Conservation (phyloP, 2,888 invertebrate species). For the Morpho deidamia region DNA sequence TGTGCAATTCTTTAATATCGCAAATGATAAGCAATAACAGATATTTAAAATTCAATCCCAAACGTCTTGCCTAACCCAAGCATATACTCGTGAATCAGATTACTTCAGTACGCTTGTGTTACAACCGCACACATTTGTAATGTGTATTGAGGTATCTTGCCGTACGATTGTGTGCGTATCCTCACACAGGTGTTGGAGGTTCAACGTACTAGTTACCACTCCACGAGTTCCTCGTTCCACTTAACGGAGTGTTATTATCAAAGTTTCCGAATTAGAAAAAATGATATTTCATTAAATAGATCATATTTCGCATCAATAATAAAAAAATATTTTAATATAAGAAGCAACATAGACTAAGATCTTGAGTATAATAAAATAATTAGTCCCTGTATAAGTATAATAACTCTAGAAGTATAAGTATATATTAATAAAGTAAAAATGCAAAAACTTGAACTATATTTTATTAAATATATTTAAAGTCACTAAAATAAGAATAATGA, state of each 20-base stretch:
- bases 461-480: too few species aligned
- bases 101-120: constrained; percentile 31
- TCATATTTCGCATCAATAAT: neutral
- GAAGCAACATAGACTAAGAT: too few species aligned
- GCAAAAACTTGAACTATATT: too few species aligned
- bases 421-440: too few species aligned
- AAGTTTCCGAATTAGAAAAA: constrained; percentile 48
- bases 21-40: constrained; percentile 9
- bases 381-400: too few species aligned
- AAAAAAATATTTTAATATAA: neutral
- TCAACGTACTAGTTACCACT: constrained; percentile 74
- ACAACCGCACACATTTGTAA: constrained; percentile 29
- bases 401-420: too few species aligned
- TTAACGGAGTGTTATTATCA: constrained; percentile 76
- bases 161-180: constrained; percentile 34
- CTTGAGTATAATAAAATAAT: too few species aligned
- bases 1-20: neutral
- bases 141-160: constrained; percentile 21
- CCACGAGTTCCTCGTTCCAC: constrained; percentile 78
- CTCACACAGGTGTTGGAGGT: constrained; percentile 54
- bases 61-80: constrained; percentile 15
- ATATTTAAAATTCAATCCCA: constrained; percentile 11
- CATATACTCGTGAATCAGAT: constrained; percentile 55
- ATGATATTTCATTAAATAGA: constrained; percentile 6
- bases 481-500: too few species aligned